These are phyloP conservation scores for Neopipo cinnamomea DNA, from an alignment of 2,113 vertebrate genomes.

Conservation along the genomic window DNA sequence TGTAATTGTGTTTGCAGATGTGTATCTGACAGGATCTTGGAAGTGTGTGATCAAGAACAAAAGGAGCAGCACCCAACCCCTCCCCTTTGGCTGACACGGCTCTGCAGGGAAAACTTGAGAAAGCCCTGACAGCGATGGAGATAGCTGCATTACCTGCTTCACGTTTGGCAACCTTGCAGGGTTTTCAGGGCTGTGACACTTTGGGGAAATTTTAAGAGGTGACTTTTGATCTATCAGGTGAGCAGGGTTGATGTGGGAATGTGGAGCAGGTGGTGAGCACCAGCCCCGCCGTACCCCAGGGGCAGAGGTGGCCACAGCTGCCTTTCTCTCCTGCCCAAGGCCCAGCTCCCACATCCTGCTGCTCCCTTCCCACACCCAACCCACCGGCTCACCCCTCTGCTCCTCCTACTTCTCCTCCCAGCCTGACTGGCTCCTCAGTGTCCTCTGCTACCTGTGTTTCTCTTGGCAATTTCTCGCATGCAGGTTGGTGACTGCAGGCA, in stretches of 20 bases:
- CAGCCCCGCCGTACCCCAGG: neutral
- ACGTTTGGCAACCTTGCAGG: accelerated
- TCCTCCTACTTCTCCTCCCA: neutral
- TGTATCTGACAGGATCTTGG: neutral
- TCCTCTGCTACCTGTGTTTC: neutral
- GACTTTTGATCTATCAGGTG: neutral
- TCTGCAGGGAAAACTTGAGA: neutral
- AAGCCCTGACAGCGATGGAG: constrained; percentile 13
- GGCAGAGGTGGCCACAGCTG: neutral
- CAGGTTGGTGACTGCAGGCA: neutral
- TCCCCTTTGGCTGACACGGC: neutral
- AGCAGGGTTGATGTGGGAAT: neutral
- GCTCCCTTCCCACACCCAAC: neutral
- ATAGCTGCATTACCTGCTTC: neutral
- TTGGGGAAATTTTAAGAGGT: neutral
- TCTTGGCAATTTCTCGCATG: neutral
- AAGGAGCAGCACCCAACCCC: constrained; percentile 15
- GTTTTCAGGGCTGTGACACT: neutral
- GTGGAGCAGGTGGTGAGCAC: neutral
- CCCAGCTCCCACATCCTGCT: neutral
- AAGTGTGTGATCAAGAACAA: constrained; percentile 20
- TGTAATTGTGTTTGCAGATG: neutral
- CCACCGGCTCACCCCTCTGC: accelerated
- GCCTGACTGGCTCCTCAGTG: accelerated
- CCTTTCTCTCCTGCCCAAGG: neutral